Evolutionary conservation across 2,888 invertebrate species (phyloP).

Genomic region (Elmis aenea): DNA sequence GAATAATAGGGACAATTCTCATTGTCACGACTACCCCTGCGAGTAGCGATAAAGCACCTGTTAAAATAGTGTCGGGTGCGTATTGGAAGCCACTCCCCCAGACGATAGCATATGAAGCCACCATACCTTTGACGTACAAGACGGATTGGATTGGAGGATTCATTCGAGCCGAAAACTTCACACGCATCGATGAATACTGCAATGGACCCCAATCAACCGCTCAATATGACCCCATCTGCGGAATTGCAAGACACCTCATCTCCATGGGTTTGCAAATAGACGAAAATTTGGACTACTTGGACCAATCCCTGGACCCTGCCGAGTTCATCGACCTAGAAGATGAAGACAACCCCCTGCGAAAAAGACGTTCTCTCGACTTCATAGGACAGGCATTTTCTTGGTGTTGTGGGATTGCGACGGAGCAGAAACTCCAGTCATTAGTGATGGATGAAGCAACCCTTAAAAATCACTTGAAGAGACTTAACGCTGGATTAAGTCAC

Average conservation of each 20-base stretch:
- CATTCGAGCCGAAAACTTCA: not conserved
- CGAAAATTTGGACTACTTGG: not conserved
- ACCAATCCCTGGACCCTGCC: not conserved
- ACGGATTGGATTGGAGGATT: too few relatives aligned
- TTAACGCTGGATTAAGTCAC: constrained; percentile 4
- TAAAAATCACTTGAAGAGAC: constrained; percentile 2
- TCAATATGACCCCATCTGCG: not conserved
- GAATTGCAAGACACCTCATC: not conserved
- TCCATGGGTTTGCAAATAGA: not conserved
- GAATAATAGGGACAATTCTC: too few relatives aligned
- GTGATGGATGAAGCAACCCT: constrained; percentile 3
- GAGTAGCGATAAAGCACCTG: not conserved
- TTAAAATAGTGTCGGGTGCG: constrained; percentile 4
- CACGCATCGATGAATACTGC: not conserved
- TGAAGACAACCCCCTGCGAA: not conserved
- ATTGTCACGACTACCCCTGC: too few relatives aligned
- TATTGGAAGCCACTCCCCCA: constrained; percentile 18
- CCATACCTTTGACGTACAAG: constrained; percentile 14
- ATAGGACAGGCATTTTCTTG: constrained; percentile 7
- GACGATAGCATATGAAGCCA: constrained; percentile 16
- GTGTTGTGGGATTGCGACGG: constrained; percentile 9
- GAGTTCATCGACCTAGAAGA: not conserved
- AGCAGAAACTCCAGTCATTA: constrained; percentile 4
- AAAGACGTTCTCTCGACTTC: constrained; percentile 8
- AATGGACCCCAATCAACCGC: not conserved